These are phyloP conservation scores for Patella ulyssiponensis DNA, from an alignment of 2,888 invertebrate species.

Conservation along the genomic window DNA sequence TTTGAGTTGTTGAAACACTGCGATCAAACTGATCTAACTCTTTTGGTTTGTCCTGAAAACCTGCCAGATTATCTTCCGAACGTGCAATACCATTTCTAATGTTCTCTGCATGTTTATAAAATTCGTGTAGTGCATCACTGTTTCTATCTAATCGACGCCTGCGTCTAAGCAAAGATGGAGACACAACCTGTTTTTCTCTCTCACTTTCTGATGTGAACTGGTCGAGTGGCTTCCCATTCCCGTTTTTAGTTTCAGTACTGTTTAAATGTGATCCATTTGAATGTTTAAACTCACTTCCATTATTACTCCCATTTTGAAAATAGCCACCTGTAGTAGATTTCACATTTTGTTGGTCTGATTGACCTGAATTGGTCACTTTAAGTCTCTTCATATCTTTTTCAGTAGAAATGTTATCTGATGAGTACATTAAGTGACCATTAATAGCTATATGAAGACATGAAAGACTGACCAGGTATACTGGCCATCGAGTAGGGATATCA, in stretches of 20 bases:
- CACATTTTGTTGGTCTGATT: not conserved
- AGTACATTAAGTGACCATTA: not conserved
- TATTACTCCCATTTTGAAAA: not conserved
- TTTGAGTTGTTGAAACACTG: not conserved
- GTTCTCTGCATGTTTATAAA: conserved; percentile 4
- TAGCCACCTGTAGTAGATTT: not conserved
- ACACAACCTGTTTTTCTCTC: not conserved
- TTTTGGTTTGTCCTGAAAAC: not conserved
- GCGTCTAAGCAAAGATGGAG: not conserved
- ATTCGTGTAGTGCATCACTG: not conserved
- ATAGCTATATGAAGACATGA: not conserved
- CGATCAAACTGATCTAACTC: not conserved
- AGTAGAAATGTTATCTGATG: not conserved
- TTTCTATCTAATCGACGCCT: not conserved
- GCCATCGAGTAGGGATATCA: not conserved
- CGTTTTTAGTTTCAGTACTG: too few species aligned
- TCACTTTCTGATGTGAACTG: too few species aligned
- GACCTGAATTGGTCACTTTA: not conserved
- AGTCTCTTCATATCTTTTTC: not conserved
- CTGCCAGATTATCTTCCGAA: not conserved
- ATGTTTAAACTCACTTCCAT: too few species aligned
- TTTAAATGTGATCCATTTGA: too few species aligned
- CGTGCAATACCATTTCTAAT: not conserved
- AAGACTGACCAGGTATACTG: not conserved
- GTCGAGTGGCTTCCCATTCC: too few species aligned